Evolutionary conservation across 2,888 invertebrate genomes (phyloP), one percentile per base, ranked within the genome.

Genomic region (Tachystola acroxantha): DNA sequence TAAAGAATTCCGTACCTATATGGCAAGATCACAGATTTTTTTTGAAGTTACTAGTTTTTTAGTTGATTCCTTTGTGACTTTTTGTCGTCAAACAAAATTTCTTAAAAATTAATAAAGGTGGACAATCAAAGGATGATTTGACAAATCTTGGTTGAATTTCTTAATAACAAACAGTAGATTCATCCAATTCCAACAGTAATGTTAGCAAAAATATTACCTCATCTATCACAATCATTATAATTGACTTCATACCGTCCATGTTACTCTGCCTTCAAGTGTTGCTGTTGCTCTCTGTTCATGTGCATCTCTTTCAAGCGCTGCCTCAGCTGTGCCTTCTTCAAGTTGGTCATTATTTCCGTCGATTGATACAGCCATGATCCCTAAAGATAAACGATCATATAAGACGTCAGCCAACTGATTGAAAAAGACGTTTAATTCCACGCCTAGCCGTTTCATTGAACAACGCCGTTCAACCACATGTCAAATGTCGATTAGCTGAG

Each of bases 301-400:
- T 88, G 85, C 42, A 90, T 80, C 43, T 88, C 86, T 73, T 91
- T 90, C 39, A 90, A 84, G 36, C 91, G 89, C 56, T 93, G 93
- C 52, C 91, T 88, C 13, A 96, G 71, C 64, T 96, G 95, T 1
- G 95, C 94, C 52, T 91, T 90, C 77, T 95, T 96, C 46, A 96
- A 68, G 57, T 93, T 94, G 12, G 93, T 91, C 94, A 96, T 96
- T 54, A 96, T 82, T 70, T 94, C 93, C 34, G 96, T 95, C 0
- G 96, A 96, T 58, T 93, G 94, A 74, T 94, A 96, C 37, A 97
- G 79, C 96, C 96, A 97, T 48, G 94, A 93, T 36, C 95, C 95
- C 96, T 96, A 76, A 10, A 87, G 86, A 48, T 4, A 24, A 9
- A 19, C 7, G 19, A 19, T 5, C 7, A n/a, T n/a, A n/a, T n/a